phyloP scores from a whole-genome alignment of 2,888 invertebrate species.

The Euplexia lucipara region DNA sequence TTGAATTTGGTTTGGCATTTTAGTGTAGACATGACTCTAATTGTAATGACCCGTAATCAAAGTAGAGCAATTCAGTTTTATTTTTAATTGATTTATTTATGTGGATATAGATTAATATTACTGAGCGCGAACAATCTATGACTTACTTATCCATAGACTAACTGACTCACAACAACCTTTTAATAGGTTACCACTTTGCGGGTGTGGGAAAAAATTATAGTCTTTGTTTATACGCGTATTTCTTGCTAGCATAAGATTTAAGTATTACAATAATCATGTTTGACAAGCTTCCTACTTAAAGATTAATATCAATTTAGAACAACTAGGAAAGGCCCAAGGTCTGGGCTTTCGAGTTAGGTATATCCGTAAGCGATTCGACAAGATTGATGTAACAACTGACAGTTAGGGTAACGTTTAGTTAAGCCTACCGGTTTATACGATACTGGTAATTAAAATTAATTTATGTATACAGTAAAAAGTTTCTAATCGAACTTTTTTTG shows the following conservation, averaged over 20 bases:
- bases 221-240: slow-evolving; percentile 2
- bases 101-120: too few relatives aligned
- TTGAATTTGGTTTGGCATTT: too few relatives aligned
- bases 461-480: neutral
- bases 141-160: neutral
- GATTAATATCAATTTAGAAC: slow-evolving; percentile 69
- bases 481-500: neutral
- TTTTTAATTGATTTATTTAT: too few relatives aligned
- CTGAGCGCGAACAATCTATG: neutral
- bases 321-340: slow-evolving; percentile 67
- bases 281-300: slow-evolving; percentile 68
- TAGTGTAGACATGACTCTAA: too few relatives aligned
- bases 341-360: slow-evolving; percentile 52
- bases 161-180: neutral
- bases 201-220: neutral
- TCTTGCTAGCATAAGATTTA: slow-evolving; percentile 15
- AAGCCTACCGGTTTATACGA: slow-evolving; percentile 12
- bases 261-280: slow-evolving; percentile 52
- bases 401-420: slow-evolving; percentile 35
- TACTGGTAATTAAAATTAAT: neutral
- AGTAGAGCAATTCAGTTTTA: too few relatives aligned
- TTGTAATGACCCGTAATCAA: too few relatives aligned
- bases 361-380: slow-evolving; percentile 64
- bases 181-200: neutral
- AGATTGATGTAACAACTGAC: slow-evolving; percentile 48